Evolutionary conservation across 1,140 invertebrate genomes (phyloP).

Genomic region (Scylla paramamosain): DNA sequence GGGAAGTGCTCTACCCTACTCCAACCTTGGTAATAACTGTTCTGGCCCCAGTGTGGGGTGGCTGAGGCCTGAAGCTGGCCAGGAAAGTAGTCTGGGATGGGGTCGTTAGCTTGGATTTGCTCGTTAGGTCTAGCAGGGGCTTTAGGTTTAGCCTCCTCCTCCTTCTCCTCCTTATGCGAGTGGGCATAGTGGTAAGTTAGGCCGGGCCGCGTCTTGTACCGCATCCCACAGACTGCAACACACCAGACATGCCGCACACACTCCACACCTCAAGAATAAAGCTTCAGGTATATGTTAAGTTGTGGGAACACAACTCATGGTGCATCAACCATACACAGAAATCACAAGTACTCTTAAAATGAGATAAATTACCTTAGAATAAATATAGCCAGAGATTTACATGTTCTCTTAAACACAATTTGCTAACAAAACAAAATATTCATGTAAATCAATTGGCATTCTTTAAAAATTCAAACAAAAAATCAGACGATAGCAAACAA

Average conservation of each 20-base stretch:
- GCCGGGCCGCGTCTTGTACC: constrained; percentile 98
- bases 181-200: constrained; percentile 98
- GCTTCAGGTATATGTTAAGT: background rate
- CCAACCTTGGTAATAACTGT: constrained; percentile 56
- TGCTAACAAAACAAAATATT: background rate
- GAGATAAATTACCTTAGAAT: background rate
- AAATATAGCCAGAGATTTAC: background rate
- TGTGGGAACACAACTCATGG: constrained; percentile 61
- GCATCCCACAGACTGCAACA: constrained; percentile 93
- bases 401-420: background rate
- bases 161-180: constrained; percentile 89
- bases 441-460: background rate
- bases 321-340: constrained; percentile 35
- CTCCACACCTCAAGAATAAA: constrained; percentile 53
- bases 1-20: constrained; percentile 59
- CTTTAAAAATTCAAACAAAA: background rate
- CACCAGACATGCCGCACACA: constrained; percentile 69
- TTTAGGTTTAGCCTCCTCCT: constrained; percentile 73
- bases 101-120: constrained; percentile 78
- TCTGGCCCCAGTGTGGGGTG: constrained; percentile 67
- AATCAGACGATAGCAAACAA: background rate
- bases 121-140: constrained; percentile 76
- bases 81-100: constrained; percentile 66
- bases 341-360: background rate
- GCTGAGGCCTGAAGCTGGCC: constrained; percentile 56